Conservation (phyloP, 2,888 invertebrate species). For the Chesias legatella region DNA sequence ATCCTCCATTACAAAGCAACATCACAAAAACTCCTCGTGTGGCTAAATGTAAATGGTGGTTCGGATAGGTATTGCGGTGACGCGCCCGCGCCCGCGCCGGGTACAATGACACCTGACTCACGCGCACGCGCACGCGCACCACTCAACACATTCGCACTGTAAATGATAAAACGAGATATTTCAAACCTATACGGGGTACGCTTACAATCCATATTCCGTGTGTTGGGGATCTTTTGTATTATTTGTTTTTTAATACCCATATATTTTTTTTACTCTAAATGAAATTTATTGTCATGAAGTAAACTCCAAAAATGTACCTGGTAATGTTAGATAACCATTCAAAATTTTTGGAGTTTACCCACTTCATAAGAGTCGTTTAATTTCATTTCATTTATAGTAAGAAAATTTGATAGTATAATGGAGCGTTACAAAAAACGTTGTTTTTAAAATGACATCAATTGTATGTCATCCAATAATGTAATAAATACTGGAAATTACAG, state of each 20-base stretch:
- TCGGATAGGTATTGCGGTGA: constrained; percentile 62
- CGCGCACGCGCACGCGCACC: constrained; percentile 51
- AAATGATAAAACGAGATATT: constrained; percentile 46
- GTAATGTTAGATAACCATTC: no score
- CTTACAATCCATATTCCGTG: neutral
- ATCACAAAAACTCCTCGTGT: constrained; percentile 23
- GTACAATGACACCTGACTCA: constrained; percentile 76
- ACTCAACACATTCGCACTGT: constrained; percentile 51
- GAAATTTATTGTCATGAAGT: no score
- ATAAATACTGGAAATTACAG: no score
- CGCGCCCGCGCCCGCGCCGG: constrained; percentile 54
- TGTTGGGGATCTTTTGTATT: neutral
- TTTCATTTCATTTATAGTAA: no score
- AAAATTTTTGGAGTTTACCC: no score
- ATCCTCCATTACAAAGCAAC: constrained; percentile 8
- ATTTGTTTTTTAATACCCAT: neutral
- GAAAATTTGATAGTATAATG: no score
- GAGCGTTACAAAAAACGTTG: no score
- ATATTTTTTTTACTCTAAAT: neutral
- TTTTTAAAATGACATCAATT: no score
- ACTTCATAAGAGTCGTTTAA: no score
- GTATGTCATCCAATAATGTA: no score
- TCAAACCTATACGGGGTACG: constrained; percentile 1
- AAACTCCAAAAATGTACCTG: no score
- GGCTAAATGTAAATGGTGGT: constrained; percentile 57